Evolutionary conservation across 1,140 invertebrate genomes (phyloP).

Genomic region (Ptiloglossa arizonensis): DNA sequence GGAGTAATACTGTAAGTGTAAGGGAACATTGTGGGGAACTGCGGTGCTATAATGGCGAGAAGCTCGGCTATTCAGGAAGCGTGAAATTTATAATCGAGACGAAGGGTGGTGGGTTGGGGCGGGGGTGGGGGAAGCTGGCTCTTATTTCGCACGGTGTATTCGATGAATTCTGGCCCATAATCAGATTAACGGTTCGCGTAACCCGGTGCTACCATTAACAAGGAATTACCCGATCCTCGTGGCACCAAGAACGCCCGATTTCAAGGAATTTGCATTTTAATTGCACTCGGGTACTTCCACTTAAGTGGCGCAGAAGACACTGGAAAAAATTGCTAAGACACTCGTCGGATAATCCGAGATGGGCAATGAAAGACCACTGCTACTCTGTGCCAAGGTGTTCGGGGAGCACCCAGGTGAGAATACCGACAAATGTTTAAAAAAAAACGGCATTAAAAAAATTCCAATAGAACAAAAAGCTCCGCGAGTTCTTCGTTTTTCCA

Average conservation of each 20-base stretch:
- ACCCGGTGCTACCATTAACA: slow-evolving; percentile 11
- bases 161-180: slow-evolving; percentile 13
- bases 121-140: neutral
- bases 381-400: no score
- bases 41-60: neutral
- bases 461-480: no score
- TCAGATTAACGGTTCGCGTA: slow-evolving; percentile 46
- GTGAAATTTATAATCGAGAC: neutral
- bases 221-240: slow-evolving; percentile 3
- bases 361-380: neutral
- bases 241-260: neutral
- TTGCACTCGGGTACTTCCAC: neutral
- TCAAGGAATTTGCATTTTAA: slow-evolving; percentile 29
- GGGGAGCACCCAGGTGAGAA: no score
- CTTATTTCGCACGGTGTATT: slow-evolving; percentile 21
- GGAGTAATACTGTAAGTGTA: no score
- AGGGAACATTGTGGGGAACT: neutral
- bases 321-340: neutral
- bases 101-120: no score
- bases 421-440: no score
- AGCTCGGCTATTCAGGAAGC: neutral
- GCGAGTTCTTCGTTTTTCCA: no score
- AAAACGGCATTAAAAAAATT: no score
- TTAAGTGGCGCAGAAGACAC: neutral
- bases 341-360: neutral